These are phyloP conservation scores for Oconnorella tubifera DNA, from an alignment of 2,888 invertebrate species.

Conservation along the genomic window DNA sequence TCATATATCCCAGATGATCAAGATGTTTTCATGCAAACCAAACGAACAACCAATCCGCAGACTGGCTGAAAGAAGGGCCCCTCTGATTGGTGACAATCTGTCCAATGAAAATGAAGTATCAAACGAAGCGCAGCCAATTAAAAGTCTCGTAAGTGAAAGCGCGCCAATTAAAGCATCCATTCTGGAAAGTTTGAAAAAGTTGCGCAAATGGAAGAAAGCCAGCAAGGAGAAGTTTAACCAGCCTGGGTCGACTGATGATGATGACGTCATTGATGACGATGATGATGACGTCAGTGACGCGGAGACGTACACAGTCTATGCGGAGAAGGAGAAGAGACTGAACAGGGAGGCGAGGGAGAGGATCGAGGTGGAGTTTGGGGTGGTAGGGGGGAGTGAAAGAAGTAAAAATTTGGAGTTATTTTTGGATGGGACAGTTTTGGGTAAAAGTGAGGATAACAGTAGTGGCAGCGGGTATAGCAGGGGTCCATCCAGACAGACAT, in stretches of 20 bases:
- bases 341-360: neutral
- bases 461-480: neutral
- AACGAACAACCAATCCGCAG: neutral
- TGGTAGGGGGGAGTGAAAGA: neutral
- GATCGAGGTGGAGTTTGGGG: neutral
- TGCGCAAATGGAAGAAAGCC: constrained; percentile 3
- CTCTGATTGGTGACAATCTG: too few species aligned
- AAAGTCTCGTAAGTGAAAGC: neutral
- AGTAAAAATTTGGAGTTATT: neutral
- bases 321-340: neutral
- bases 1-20: neutral
- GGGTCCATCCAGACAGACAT: neutral
- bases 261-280: neutral
- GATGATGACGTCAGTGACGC: neutral
- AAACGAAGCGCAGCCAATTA: too few species aligned
- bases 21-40: neutral
- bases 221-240: neutral
- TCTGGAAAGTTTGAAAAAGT: neutral
- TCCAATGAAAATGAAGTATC: too few species aligned
- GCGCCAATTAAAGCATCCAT: neutral
- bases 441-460: neutral
- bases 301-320: constrained; percentile 2
- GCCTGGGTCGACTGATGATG: neutral
- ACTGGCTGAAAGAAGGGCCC: too few species aligned
- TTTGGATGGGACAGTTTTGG: neutral